phyloP scores from a whole-genome alignment of 2,797 vertebrate genomes.

The Pangasius djambal region DNA sequence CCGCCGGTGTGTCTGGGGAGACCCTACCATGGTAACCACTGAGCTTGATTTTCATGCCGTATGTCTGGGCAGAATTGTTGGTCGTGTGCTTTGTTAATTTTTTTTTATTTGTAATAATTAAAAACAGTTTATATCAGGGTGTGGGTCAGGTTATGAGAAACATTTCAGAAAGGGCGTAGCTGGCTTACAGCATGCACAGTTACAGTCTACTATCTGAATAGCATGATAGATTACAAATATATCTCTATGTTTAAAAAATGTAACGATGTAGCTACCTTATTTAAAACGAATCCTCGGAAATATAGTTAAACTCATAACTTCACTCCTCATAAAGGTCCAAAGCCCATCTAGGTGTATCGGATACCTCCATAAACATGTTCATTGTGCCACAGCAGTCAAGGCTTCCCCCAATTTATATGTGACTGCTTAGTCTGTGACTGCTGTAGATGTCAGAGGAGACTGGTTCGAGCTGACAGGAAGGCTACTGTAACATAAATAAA shows the following conservation, averaged over 20 bases:
- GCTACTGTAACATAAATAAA: neutral
- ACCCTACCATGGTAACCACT: slow-evolving; percentile 52
- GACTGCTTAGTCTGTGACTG: neutral
- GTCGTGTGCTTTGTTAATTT: slow-evolving; percentile 30
- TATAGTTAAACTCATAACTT: neutral
- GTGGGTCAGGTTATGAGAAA: neutral
- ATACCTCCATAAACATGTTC: neutral
- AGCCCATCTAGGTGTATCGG: neutral
- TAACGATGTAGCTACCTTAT: neutral
- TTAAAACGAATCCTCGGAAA: neutral
- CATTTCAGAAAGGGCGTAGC: neutral
- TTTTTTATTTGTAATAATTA: slow-evolving; percentile 32
- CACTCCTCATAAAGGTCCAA: neutral
- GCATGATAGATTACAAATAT: neutral
- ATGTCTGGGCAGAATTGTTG: slow-evolving; percentile 34
- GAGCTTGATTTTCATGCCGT: slow-evolving; percentile 50
- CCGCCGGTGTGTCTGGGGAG: slow-evolving; percentile 48
- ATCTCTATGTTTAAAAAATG: neutral
- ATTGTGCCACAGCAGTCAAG: neutral
- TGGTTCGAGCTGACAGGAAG: neutral
- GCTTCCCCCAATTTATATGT: neutral
- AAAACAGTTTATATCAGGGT: neutral
- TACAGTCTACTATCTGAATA: neutral
- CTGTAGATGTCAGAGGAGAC: neutral
- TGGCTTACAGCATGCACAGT: neutral